Evolutionary conservation across 2,888 invertebrate species (phyloP).

Genomic region (Brenthis ino): DNA sequence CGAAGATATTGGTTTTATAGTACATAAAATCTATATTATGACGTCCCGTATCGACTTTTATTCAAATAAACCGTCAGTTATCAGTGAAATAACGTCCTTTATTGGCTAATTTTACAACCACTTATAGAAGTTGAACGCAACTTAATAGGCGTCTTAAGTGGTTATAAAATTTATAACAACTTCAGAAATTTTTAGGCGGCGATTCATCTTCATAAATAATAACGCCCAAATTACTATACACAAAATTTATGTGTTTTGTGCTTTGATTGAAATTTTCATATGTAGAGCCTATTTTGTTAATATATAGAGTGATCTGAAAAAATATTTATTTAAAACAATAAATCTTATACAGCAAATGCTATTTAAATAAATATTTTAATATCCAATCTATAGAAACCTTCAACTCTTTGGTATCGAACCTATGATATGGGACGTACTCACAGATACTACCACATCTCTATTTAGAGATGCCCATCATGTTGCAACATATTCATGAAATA

Average conservation of each 20-base stretch:
- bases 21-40: slow-evolving; percentile 31
- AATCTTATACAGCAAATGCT: no score
- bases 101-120: slow-evolving; percentile 48
- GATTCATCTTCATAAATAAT: slow-evolving; percentile 36
- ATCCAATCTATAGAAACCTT: no score
- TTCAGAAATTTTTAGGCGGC: slow-evolving; percentile 40
- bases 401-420: no score
- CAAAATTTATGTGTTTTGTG: slow-evolving; percentile 29
- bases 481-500: no score
- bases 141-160: slow-evolving; percentile 39
- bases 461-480: no score
- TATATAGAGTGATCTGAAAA: background rate
- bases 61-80: slow-evolving; percentile 37
- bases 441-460: no score
- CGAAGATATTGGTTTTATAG: slow-evolving; percentile 19
- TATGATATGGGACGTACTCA: no score
- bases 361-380: no score
- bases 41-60: slow-evolving; percentile 31
- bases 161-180: slow-evolving; percentile 39
- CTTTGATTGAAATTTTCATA: slow-evolving; percentile 8
- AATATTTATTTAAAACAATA: no score
- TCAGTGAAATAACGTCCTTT: slow-evolving; percentile 41
- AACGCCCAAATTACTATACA: slow-evolving; percentile 25
- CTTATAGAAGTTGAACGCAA: slow-evolving; percentile 41
- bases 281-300: slow-evolving; percentile 7